Evolutionary conservation across 2,797 vertebrate genomes (phyloP).

Genomic region (Tympanoctomys barrerae): DNA sequence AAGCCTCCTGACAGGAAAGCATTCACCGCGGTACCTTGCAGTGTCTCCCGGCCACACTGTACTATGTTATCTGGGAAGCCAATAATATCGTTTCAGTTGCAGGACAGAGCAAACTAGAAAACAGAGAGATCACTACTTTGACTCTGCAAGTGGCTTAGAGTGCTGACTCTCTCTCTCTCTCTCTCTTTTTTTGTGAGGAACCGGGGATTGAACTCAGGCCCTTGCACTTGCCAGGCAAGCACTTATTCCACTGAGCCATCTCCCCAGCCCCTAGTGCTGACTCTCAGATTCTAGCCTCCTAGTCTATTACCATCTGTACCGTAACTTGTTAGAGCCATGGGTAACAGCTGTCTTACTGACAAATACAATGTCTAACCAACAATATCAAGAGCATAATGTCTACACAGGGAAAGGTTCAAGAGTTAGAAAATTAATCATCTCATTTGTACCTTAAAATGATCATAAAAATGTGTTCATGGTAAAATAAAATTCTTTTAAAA

Average conservation of each 20-base stretch:
- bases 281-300: background rate
- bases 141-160: background rate
- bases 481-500: conserved; percentile 43
- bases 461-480: background rate
- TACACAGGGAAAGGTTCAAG: background rate
- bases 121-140: background rate
- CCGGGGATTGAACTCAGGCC: too few relatives aligned
- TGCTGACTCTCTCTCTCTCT: background rate
- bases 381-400: background rate
- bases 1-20: background rate
- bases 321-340: background rate
- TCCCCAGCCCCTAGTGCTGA: too few relatives aligned
- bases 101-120: background rate
- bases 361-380: background rate
- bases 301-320: background rate
- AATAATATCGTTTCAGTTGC: background rate
- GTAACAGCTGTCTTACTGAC: background rate
- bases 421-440: background rate
- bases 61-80: background rate
- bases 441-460: conserved; percentile 3
- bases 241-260: too few relatives aligned
- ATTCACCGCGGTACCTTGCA: too few relatives aligned
- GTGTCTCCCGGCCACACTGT: background rate
- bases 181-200: too few relatives aligned
- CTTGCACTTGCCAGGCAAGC: too few relatives aligned